These are phyloP conservation scores for Vireo griseus DNA, from an alignment of 2,797 vertebrate genomes.

Conservation along the genomic window DNA sequence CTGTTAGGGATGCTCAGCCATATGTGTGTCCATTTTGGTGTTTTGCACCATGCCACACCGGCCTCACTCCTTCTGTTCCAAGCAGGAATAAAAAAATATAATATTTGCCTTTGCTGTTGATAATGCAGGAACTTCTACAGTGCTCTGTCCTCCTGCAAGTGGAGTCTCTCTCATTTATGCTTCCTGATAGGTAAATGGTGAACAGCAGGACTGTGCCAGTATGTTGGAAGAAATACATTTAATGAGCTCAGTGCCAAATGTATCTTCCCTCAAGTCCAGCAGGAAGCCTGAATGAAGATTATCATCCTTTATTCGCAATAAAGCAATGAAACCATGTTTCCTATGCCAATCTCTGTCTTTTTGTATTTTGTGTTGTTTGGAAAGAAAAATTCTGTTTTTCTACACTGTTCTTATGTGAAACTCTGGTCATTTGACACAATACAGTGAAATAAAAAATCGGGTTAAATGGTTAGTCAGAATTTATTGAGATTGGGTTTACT, in stretches of 20 bases:
- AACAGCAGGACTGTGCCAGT: not conserved
- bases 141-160: not conserved
- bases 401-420: not conserved
- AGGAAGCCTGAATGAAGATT: not conserved
- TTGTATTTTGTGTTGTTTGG: not conserved
- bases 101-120: not conserved
- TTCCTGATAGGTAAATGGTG: not conserved
- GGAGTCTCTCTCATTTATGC: not conserved
- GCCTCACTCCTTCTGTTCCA: not conserved
- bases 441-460: not conserved
- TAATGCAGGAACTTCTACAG: not conserved
- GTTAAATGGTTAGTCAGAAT: not conserved
- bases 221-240: not conserved
- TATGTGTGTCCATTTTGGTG: fast-evolving
- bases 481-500: not conserved
- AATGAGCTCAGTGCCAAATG: not conserved
- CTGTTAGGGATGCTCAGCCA: not conserved
- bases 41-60: not conserved
- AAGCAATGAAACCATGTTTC: not conserved
- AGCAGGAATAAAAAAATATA: not conserved
- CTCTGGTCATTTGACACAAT: not conserved
- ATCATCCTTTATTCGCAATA: not conserved
- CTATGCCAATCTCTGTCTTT: not conserved
- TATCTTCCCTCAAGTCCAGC: not conserved
- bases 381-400: not conserved